phyloP scores from a whole-genome alignment of 2,888 invertebrate genomes.

The Oscheius myriophilus region DNA sequence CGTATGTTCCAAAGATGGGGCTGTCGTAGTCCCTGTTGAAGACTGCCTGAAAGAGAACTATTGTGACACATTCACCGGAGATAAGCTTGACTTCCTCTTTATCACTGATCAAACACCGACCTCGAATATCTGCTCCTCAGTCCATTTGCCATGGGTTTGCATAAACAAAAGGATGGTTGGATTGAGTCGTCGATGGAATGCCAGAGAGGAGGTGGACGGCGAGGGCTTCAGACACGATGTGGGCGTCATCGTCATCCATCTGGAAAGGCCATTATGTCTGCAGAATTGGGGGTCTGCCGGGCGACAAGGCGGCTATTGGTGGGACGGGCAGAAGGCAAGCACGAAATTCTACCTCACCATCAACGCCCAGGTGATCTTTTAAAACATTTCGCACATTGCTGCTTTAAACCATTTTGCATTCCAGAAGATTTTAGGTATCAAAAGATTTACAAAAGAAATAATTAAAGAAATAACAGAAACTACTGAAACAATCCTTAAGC shows the following conservation, averaged over 20 bases:
- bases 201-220: slow-evolving; percentile 9
- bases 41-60: slow-evolving; percentile 52
- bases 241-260: slow-evolving; percentile 23
- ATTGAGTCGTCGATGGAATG: slow-evolving; percentile 38
- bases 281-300: no score
- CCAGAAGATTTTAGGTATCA: no score
- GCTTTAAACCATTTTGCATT: no score
- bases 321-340: no score
- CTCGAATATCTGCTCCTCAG: slow-evolving; percentile 64
- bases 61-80: not conserved
- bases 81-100: not conserved
- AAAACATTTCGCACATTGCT: no score
- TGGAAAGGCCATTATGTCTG: slow-evolving; percentile 7
- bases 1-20: slow-evolving; percentile 64
- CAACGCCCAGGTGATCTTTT: no score
- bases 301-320: no score
- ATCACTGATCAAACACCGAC: slow-evolving; percentile 38
- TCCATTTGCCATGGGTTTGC: slow-evolving; percentile 68
- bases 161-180: slow-evolving; percentile 64
- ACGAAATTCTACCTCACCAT: no score
- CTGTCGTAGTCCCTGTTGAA: slow-evolving; percentile 60
- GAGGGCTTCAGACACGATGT: slow-evolving; percentile 13
- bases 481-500: no score
- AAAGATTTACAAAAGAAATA: no score
- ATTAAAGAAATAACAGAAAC: no score